Base-by-base conservation (phyloP, 2,797 vertebrate genomes). In the Dryobates pubescens region DNA sequence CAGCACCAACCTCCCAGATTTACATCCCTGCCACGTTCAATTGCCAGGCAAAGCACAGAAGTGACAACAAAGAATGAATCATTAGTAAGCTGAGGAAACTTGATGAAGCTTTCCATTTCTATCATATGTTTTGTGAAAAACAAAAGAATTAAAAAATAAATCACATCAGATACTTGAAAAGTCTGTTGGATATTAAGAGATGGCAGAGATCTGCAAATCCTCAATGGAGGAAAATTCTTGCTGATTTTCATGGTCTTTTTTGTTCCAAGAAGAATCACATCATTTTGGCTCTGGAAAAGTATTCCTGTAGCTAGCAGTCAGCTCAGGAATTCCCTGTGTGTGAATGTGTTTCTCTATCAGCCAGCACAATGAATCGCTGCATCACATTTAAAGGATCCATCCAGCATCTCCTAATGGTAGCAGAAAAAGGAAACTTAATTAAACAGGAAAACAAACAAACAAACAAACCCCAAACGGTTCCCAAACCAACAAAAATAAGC, bases 241-340 rank as follows among this genome's bases (percentile, higher is more conserved):
- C 59, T 90, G 84, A 86, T 88, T 94, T 96, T 95, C 85, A 62
- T 86, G 79, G 64, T 70, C 68, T 83, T 87, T 87, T 88, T 78
- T 89, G 58, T 90, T 96, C 94, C 89, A 94, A 82, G 68, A 88
- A 83, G 36, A 68, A 92, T 91, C 89, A 80, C 64, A 84, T 58
- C 70, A 94, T 91, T 91, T 91, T 94, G 94, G 80, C 85, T 96
- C 53, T 62, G 36, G 68, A 82, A 86, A 78, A 90, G 58, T 90
- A 90, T 90, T 94, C 92, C 79, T 92, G 4, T 83, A 86, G 84
- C 78, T 80, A 84, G 41, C 74, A 86, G 82, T 64, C 41, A 0
- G 32, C 41, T 86, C 45, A 81, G 92, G 85, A 93, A 88, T 91
- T 95, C 87, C 92, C 97, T 98, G 96, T 95, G 94, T 96, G 97